These are phyloP conservation scores for Heteropelma amictum DNA, from an alignment of 2,888 invertebrate genomes.

Conservation along the genomic window DNA sequence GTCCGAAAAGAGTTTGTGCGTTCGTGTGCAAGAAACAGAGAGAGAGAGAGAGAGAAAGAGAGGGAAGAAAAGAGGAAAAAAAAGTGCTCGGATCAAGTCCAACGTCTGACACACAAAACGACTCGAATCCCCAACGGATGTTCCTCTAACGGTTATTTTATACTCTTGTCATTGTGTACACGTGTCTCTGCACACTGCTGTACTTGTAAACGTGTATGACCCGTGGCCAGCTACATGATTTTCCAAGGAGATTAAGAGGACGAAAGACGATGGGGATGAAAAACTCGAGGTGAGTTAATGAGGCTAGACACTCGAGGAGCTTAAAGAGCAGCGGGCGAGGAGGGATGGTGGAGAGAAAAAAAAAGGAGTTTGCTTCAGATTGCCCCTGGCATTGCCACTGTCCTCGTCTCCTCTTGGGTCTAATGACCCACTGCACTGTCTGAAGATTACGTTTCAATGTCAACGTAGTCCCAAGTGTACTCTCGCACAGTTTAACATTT, in stretches of 20 bases:
- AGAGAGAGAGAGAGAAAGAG: no score
- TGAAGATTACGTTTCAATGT: slow-evolving; percentile 46
- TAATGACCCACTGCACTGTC: slow-evolving; percentile 48
- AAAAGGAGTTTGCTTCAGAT: slow-evolving; percentile 31
- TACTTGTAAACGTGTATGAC: slow-evolving; percentile 1
- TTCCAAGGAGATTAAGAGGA: slow-evolving; percentile 30
- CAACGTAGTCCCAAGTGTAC: slow-evolving; percentile 2
- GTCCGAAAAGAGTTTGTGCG: no score
- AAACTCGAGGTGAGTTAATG: slow-evolving; percentile 35
- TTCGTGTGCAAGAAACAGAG: no score
- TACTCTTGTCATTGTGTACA: not conserved
- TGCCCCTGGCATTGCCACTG: slow-evolving; percentile 39
- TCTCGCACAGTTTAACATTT: not conserved
- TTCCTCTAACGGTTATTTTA: not conserved
- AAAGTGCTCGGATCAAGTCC: no score
- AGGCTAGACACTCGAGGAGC: slow-evolving; percentile 39
- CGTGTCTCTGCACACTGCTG: not conserved
- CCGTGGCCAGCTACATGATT: slow-evolving; percentile 27
- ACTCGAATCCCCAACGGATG: not conserved
- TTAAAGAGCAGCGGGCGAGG: no score
- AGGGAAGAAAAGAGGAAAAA: no score
- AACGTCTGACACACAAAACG: no score
- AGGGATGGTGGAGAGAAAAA: not conserved
- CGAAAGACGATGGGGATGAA: slow-evolving; percentile 12
- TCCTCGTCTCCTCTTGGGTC: slow-evolving; percentile 31